Evolutionary conservation across 2,797 vertebrate genomes (phyloP).

Genomic region (Sebastolobus altivelis): DNA sequence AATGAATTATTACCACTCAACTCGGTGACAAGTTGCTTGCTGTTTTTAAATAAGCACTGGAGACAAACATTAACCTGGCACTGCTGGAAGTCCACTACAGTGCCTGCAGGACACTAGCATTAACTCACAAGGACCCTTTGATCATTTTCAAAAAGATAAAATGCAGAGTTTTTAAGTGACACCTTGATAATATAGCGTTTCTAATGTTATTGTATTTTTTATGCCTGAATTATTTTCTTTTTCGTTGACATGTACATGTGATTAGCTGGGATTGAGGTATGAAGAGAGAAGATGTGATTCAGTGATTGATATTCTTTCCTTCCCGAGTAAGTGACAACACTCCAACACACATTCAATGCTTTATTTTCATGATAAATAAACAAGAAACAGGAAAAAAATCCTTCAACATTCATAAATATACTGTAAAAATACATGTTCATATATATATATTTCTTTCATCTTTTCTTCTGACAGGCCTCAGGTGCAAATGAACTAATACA

Average conservation of each 20-base stretch:
- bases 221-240: background rate
- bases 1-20: background rate
- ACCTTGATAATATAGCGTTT: background rate
- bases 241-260: background rate
- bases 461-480: constrained; percentile 25
- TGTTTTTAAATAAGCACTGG: constrained; percentile 71
- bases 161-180: background rate
- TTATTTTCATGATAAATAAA: constrained; percentile 53
- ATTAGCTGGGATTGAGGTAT: constrained; percentile 53
- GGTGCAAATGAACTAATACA: constrained; percentile 44
- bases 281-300: constrained; percentile 40
- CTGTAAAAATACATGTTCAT: constrained; percentile 7
- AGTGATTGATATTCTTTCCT: constrained; percentile 27
- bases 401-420: constrained; percentile 35
- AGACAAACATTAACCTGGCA: constrained; percentile 71
- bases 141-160: background rate
- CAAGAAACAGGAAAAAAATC: background rate
- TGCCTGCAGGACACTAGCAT: background rate
- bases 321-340: constrained; percentile 33
- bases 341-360: background rate
- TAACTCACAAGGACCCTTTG: no score
- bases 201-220: background rate
- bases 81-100: background rate
- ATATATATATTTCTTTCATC: background rate
- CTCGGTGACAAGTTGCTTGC: background rate